phyloP scores from a whole-genome alignment of 2,113 vertebrate species.

The Riparia riparia region DNA sequence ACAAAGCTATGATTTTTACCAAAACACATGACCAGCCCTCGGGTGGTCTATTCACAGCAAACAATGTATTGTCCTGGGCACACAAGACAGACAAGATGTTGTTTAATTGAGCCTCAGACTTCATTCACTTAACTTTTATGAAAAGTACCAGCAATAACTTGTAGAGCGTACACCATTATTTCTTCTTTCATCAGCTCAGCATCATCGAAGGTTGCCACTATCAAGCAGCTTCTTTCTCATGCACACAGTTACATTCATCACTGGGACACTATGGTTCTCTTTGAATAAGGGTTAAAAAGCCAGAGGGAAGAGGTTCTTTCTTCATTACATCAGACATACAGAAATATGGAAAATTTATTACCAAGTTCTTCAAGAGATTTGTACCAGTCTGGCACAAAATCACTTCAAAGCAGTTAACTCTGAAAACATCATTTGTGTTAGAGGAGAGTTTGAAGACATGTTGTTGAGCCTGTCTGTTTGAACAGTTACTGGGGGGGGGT shows the following conservation, averaged over 20 bases:
- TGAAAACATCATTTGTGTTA: not conserved
- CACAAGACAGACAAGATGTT: constrained; percentile 46
- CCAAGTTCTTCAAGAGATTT: not conserved
- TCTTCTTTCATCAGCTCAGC: not conserved
- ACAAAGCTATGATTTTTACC: constrained; percentile 62
- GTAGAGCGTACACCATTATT: not conserved
- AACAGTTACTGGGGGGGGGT: not conserved
- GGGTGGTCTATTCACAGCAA: constrained; percentile 66
- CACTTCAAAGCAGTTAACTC: not conserved
- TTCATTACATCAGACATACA: not conserved
- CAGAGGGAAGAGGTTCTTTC: not conserved
- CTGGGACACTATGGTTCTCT: not conserved
- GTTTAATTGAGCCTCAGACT: constrained; percentile 38
- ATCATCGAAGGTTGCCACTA: not conserved
- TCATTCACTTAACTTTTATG: constrained; percentile 43
- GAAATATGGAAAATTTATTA: not conserved
- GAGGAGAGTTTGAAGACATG: not conserved
- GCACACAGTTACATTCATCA: not conserved
- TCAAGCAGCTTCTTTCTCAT: not conserved
- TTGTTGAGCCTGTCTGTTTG: not conserved
- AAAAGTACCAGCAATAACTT: constrained; percentile 30
- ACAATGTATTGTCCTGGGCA: constrained; percentile 62
- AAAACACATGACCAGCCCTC: constrained; percentile 67
- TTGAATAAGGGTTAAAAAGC: not conserved
- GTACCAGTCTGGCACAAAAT: not conserved